Evolutionary conservation across 2,888 invertebrate genomes (phyloP).

Genomic region (Brenthis ino): DNA sequence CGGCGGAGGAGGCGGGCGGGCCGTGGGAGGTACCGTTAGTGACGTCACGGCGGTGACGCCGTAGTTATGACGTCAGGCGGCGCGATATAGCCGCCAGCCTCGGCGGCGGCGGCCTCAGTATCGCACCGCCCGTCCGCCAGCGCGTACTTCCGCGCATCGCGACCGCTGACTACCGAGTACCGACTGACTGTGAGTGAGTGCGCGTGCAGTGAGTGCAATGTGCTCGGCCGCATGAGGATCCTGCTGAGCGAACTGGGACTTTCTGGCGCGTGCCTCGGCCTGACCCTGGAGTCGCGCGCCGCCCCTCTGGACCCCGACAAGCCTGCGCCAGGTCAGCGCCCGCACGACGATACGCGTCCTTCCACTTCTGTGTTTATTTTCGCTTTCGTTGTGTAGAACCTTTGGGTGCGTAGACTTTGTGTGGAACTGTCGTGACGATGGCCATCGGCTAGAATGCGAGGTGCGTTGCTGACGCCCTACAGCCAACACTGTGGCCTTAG

Average conservation of each 20-base stretch:
- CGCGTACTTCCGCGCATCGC: conserved; percentile 67
- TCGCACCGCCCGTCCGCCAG: conserved; percentile 79
- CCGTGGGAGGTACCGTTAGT: conserved; percentile 83
- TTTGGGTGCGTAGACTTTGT: conserved; percentile 76
- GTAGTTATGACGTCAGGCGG: conserved; percentile 75
- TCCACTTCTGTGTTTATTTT: conserved; percentile 81
- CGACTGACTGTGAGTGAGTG: conserved; percentile 74
- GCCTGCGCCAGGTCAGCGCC: conserved; percentile 82
- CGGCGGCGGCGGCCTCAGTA: conserved; percentile 82
- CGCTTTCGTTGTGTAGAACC: conserved; percentile 82
- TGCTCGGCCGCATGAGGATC: conserved; percentile 82
- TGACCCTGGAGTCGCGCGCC: conserved; percentile 79
- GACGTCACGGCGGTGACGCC: conserved; percentile 77
- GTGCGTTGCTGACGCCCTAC: conserved; percentile 81
- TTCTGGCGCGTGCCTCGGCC: conserved; percentile 80
- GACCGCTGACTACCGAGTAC: conserved; percentile 54
- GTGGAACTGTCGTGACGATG: conserved; percentile 79
- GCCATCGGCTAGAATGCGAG: conserved; percentile 82
- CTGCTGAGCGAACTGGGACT: conserved; percentile 82
- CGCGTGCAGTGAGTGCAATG: conserved; percentile 81
- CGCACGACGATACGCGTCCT: conserved; percentile 70
- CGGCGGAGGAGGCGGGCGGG: conserved; percentile 73
- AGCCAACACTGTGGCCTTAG: conserved; percentile 77
- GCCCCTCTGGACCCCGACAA: conserved; percentile 76
- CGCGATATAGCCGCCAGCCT: conserved; percentile 81